Evolutionary conservation across 2,797 vertebrate genomes (phyloP).

Genomic region (Hephaestus fuliginosus): DNA sequence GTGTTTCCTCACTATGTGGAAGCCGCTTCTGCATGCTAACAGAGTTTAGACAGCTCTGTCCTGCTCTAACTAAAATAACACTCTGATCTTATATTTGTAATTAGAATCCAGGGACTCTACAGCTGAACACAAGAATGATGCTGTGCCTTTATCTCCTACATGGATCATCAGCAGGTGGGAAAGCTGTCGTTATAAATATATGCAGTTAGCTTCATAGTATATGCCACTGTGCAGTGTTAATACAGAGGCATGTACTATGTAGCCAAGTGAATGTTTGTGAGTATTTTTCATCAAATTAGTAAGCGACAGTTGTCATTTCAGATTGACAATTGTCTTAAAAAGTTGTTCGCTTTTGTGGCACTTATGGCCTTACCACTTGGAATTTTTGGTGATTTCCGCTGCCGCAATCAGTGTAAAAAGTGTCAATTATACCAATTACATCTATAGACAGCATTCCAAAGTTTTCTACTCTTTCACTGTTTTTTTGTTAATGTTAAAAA

Average conservation of each 20-base stretch:
- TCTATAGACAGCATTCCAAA: background rate
- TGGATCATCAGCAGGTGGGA: background rate
- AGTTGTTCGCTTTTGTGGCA: too few species aligned
- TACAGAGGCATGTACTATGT: background rate
- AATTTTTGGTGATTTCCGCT: background rate
- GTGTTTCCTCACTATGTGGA: background rate
- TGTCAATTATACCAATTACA: background rate
- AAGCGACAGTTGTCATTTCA: background rate
- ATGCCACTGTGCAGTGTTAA: too few species aligned
- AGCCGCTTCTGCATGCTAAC: background rate
- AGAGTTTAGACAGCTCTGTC: background rate
- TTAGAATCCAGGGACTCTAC: background rate
- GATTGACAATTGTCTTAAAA: too few species aligned
- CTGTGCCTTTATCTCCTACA: background rate
- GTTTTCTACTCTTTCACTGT: background rate
- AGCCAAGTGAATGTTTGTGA: background rate
- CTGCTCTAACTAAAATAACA: background rate
- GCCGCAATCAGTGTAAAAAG: background rate
- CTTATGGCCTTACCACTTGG: too few species aligned
- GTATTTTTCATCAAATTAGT: background rate
- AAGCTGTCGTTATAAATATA: background rate
- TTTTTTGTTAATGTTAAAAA: slow-evolving; percentile 19
- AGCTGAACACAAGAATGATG: background rate
- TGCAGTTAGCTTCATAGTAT: too few species aligned
- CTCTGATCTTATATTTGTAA: background rate